phyloP scores from a whole-genome alignment of 2,797 vertebrate species.

The Acanthurus tractus region DNA sequence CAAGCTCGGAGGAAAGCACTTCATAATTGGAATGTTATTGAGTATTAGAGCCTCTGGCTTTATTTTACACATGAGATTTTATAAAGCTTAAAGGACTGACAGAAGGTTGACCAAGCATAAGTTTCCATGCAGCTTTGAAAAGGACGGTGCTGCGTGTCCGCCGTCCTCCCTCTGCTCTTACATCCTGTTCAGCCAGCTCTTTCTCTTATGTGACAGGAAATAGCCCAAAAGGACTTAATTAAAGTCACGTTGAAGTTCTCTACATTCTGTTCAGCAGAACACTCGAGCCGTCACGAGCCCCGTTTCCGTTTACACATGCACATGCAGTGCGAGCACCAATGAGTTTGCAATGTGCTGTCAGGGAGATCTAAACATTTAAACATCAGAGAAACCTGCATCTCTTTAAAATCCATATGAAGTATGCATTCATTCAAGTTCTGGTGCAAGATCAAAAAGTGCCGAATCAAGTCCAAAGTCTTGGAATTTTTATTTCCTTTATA shows the following conservation, averaged over 20 bases:
- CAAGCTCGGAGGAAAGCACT: slow-evolving; percentile 48
- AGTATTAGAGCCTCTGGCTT: slow-evolving; percentile 43
- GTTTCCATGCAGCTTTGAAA: slow-evolving; percentile 47
- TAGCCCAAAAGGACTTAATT: slow-evolving; percentile 53
- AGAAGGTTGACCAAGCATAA: slow-evolving; percentile 26
- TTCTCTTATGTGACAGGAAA: slow-evolving; percentile 58
- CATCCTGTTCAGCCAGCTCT: slow-evolving; percentile 51
- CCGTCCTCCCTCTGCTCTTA: slow-evolving; percentile 37
- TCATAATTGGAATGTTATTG: slow-evolving; percentile 63
- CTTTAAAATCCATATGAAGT: neutral
- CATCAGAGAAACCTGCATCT: neutral
- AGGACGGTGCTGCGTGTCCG: slow-evolving; percentile 21
- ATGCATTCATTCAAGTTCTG: too few species aligned
- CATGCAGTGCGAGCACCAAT: slow-evolving; percentile 33
- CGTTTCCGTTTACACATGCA: slow-evolving; percentile 41
- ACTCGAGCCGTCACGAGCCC: slow-evolving; percentile 9
- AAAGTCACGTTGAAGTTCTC: slow-evolving; percentile 59
- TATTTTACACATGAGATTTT: slow-evolving; percentile 49
- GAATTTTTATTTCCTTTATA: too few species aligned
- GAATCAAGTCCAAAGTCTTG: too few species aligned
- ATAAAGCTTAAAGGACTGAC: slow-evolving; percentile 34
- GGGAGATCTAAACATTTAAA: neutral
- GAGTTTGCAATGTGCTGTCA: slow-evolving; percentile 49
- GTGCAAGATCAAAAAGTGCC: too few species aligned
- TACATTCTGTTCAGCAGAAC: slow-evolving; percentile 28